Evolutionary conservation across 2,113 vertebrate genomes (phyloP), one percentile per base, ranked within the genome.

Genomic region (Nestor notabilis): DNA sequence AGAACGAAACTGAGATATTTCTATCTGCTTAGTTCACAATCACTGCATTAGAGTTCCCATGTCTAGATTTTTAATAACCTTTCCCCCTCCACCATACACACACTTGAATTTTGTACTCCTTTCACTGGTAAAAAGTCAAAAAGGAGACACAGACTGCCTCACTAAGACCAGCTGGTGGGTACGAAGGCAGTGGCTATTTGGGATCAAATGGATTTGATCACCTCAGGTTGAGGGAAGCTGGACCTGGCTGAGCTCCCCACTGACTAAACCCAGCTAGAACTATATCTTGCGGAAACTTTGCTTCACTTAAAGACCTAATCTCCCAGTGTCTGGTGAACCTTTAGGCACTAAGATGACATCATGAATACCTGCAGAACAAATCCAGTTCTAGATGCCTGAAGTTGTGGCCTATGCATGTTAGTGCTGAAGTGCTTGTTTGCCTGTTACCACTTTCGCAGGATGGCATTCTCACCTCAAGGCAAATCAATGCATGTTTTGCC

Each of bases 401-500:
- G 10, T 19, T 9, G 11, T 41, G 17, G 35, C 27, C 17, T 0
- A 2, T 21, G 24, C 47, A 63, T 41, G 21, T 85, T 68, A 78
- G 55, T 69, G 79, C 60, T 89, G 87, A 78, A 93, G n/a, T 47
- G 50, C 9, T 82, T 74, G 25, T 93, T 90, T 86, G 61, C 13
- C 25, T 86, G 27, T 53, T 75, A 35, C 37, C 66, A 35, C 18
- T 97, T 84, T 79, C 83, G 35, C 11, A 79, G 65, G 60, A 28
- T 60, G 55, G 81, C 39, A n/a, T 87, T 75, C 39, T 87, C 39
- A 61, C 25, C 76, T 78, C 35, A 28, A 28, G 75, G 35, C 6
- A 46, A 66, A 84, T 56, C 77, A 35, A 11, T 89, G n/a, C 65
- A 28, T 80, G 37, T 80, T 95, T 81, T 87, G 56, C 25, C 49